A percentile compares a stretch with the other conserved stretches of the same genome.
Evolutionary conservation across 1,140 invertebrate species (phyloP).

Genomic region (Lepidurus apus): DNA sequence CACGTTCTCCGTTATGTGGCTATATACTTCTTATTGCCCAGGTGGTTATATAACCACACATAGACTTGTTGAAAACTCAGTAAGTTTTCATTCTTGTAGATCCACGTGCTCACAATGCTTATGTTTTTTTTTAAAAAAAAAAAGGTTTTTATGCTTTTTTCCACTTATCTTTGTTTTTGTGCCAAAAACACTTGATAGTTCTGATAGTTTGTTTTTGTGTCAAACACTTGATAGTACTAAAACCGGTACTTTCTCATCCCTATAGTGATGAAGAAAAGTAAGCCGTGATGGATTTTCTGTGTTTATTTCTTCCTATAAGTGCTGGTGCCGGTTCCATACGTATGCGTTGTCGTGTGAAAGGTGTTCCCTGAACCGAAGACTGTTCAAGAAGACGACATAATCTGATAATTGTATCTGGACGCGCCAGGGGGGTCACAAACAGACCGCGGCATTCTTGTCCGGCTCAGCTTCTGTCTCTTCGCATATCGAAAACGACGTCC

Average conservation of each 20-base stretch:
- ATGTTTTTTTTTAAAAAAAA: not conserved
- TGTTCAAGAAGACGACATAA: constrained; percentile 19
- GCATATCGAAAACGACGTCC: constrained; percentile 17
- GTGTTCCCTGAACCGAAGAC: constrained; percentile 8
- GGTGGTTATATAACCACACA: too few species aligned
- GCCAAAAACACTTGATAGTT: too few species aligned
- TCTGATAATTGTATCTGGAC: constrained; percentile 22
- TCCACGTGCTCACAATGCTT: not conserved
- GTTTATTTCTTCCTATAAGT: not conserved
- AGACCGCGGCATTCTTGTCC: constrained; percentile 17
- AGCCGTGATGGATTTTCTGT: not conserved
- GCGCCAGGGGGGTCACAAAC: constrained; percentile 20
- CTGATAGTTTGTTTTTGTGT: too few species aligned
- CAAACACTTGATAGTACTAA: too few species aligned
- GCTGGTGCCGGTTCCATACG: too few species aligned
- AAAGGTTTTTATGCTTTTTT: not conserved
- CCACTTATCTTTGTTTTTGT: too few species aligned
- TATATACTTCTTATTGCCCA: not conserved
- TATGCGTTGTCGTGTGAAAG: not conserved
- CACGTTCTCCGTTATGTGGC: not conserved
- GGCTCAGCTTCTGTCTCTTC: constrained; percentile 18
- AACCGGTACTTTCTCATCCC: too few species aligned
- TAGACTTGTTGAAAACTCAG: not conserved
- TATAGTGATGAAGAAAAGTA: not conserved
- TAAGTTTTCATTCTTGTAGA: not conserved